These are phyloP conservation scores for Heliconius ethilla DNA, from an alignment of 2,888 invertebrate genomes.

Conservation along the genomic window DNA sequence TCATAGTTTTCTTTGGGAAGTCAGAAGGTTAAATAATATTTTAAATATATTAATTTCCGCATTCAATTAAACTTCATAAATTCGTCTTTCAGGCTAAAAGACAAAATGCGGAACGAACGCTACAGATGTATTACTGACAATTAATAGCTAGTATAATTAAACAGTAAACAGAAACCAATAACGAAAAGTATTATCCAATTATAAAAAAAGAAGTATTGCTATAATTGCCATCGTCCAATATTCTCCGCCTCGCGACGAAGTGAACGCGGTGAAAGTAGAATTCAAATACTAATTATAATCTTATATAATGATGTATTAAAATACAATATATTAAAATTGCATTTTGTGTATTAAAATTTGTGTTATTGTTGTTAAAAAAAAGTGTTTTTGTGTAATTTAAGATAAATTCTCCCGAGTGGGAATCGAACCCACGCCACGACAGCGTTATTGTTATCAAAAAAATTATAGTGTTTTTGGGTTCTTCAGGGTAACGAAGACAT, in stretches of 20 bases:
- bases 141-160: neutral
- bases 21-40: no score
- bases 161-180: neutral
- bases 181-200: neutral
- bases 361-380: neutral
- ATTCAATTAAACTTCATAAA: no score
- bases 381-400: neutral
- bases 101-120: no score
- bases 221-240: neutral
- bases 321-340: no score
- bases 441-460: no score
- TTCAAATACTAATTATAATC: constrained; percentile 6
- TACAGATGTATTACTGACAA: neutral
- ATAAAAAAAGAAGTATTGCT: neutral
- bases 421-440: no score
- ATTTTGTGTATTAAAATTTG: neutral
- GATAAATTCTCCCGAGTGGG: no score
- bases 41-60: no score
- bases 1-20: no score
- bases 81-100: no score
- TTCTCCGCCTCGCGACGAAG: neutral
- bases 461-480: no score
- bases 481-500: no score
- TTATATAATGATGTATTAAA: constrained; percentile 7
- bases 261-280: constrained; percentile 17